Conservation (phyloP, 2,797 vertebrate genomes). For the Lepus townsendii region DNA sequence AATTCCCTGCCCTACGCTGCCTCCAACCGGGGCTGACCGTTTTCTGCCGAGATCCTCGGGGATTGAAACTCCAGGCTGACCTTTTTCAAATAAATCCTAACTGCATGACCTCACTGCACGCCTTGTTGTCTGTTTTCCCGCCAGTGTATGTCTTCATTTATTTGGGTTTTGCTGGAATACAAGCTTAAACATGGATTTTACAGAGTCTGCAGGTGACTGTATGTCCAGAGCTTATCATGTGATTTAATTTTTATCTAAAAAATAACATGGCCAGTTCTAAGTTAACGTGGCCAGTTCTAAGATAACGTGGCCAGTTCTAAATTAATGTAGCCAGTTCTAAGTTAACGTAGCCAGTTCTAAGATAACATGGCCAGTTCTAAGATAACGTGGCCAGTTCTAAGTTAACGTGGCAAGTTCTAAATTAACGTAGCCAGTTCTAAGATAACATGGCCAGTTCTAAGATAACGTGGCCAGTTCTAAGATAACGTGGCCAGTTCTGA, state of each 20-base stretch:
- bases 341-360: no score
- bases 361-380: no score
- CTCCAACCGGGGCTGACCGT: not conserved
- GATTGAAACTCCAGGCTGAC: not conserved
- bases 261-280: not conserved
- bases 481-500: no score
- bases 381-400: no score
- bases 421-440: no score
- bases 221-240: not conserved
- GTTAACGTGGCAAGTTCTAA: no score
- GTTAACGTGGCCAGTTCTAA: no score
- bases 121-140: not conserved
- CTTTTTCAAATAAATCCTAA: not conserved
- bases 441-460: no score
- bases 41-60: not conserved
- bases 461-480: no score
- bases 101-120: not conserved
- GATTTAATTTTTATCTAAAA: not conserved
- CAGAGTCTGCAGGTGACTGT: not conserved
- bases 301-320: no score
- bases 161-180: not conserved
- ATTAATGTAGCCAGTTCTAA: no score
- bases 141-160: not conserved
- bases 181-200: constrained; percentile 7
- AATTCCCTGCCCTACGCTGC: not conserved